phyloP scores from a whole-genome alignment of 2,888 invertebrate genomes.

The Mesoligia furuncula region DNA sequence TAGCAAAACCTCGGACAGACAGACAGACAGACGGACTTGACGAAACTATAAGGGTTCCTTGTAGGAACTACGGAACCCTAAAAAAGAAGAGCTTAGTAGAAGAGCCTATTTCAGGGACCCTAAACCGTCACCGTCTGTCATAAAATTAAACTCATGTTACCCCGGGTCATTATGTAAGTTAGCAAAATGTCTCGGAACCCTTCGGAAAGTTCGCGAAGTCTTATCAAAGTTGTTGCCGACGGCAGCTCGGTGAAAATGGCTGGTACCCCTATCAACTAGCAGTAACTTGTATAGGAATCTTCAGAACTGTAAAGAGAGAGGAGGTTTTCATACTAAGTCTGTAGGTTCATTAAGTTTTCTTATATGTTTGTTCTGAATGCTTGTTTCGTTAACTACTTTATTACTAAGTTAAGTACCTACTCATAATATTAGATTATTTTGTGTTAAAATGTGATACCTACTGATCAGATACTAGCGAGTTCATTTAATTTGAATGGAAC shows the following conservation, averaged over 20 bases:
- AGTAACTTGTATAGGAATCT: conserved; percentile 9
- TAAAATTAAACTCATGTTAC: conserved; percentile 51
- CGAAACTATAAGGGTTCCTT: too few relatives aligned
- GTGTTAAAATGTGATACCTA: neutral
- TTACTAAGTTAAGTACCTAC: neutral
- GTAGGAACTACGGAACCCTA: too few relatives aligned
- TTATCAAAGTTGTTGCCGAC: conserved; percentile 57
- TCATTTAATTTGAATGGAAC: neutral
- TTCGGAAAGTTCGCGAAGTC: conserved; percentile 50
- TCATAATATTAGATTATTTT: neutral
- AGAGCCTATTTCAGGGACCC: neutral
- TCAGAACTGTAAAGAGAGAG: neutral
- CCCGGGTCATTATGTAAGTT: conserved; percentile 50
- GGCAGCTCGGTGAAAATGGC: conserved; percentile 31
- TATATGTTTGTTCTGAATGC: neutral
- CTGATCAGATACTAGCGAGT: neutral
- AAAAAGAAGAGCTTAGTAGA: neutral
- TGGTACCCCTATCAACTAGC: conserved; percentile 34
- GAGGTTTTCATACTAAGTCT: conserved; percentile 5
- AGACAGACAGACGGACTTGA: too few relatives aligned
- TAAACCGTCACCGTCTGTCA: conserved; percentile 24
- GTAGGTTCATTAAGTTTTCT: neutral
- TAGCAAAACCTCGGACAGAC: too few relatives aligned
- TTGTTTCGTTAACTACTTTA: conserved; percentile 3
- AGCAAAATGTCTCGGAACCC: conserved; percentile 39